Base-by-base conservation (phyloP, 2,797 vertebrate genomes). In the Gymnopithys bicolor region DNA sequence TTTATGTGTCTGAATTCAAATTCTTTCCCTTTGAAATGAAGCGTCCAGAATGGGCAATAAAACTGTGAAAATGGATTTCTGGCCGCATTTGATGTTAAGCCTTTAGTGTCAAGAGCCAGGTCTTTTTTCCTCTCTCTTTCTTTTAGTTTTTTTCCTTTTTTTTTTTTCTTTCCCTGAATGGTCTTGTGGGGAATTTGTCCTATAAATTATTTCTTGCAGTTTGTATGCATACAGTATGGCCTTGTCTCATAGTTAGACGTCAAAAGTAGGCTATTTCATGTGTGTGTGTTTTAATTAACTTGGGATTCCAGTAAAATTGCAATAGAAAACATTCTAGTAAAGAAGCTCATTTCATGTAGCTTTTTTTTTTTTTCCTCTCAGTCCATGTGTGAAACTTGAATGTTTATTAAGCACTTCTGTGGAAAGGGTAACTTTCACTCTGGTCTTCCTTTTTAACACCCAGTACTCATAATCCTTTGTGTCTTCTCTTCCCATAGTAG, bases 51-150 rank as follows among this genome's bases (percentile, higher is more conserved):
- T 98, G 99, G 98, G 98, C 99, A 98, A 98, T 98, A 98, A 98
- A 98, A 98, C 98, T 98, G 98, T 98, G 98, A 98, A 99, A 99
- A 99, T 98, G 98, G 98, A 99, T 99, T 99, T 99, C 98, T 98
- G 98, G 98, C 98, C 98, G 98, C 97, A 99, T 99, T 99, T 99
- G 98, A 99, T 99, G 99, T 99, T 98, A 98, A 99, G 98, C 99
- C 98, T 99, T 98, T 97, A 98, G 98, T 98, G 99, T 98, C 98
- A 98, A 98, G 98, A 97, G 98, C 98, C 97, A 95, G 97, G 96
- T 93, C 97, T 97, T 97, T 97, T 96, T 96, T 95, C 94, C 85
- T 91, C 70, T 90, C 79, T 87, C 82, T 81, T 81, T 87, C 74
- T 88, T 91, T 89, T 70, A 56, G 84, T 0, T 19, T 56, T 45